Conservation (phyloP, 2,797 vertebrate genomes). For the Mormyrus proboscirostris region DNA sequence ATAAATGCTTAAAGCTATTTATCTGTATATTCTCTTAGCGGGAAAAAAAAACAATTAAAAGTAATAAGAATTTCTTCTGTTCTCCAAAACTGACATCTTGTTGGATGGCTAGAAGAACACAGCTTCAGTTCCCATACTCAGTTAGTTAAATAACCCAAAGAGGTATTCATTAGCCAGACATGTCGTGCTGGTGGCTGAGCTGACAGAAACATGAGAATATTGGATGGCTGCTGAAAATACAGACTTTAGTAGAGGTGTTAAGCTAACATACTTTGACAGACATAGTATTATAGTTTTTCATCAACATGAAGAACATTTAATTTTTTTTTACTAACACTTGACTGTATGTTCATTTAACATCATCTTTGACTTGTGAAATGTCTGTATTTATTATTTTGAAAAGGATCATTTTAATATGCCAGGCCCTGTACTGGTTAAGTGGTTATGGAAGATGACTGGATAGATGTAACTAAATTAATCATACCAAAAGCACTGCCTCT, state of each 20-base stretch:
- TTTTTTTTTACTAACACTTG: not conserved
- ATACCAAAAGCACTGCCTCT: not conserved
- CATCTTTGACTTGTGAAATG: not conserved
- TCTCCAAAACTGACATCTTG: not conserved
- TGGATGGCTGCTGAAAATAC: not conserved
- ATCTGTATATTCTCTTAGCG: not conserved
- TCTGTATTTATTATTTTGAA: not conserved
- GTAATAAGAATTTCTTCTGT: not conserved
- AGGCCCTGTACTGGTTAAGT: not conserved
- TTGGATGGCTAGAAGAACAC: not conserved
- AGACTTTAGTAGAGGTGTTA: not conserved
- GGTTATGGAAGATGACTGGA: not conserved
- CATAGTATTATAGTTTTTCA: not conserved
- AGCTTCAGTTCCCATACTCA: not conserved
- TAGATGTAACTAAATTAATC: constrained; percentile 2
- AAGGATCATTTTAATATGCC: not conserved
- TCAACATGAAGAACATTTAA: not conserved
- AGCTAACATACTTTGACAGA: not conserved
- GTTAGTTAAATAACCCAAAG: not conserved
- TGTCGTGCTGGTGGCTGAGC: not conserved
- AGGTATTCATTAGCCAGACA: not conserved
- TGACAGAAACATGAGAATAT: not conserved
- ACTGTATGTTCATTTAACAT: not conserved
- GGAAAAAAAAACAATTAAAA: not conserved
- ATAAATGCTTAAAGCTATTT: not conserved